These are phyloP conservation scores for Thoracochromis brauschi DNA, from an alignment of 2,113 vertebrate species.

Conservation along the genomic window DNA sequence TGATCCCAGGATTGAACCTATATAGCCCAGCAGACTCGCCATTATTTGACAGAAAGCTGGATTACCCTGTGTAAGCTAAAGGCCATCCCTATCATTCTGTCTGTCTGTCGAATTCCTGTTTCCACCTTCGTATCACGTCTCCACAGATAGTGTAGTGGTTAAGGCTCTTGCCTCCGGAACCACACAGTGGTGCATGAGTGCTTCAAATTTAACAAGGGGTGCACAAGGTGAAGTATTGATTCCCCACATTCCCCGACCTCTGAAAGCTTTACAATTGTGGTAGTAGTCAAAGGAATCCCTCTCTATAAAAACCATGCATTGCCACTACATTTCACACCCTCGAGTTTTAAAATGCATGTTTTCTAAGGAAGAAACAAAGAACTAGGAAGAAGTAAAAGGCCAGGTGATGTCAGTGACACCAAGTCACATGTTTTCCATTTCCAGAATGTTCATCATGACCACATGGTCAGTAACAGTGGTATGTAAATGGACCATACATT, in stretches of 20 bases:
- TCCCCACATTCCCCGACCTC: background rate
- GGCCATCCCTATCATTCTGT: conserved; percentile 60
- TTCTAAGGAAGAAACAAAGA: background rate
- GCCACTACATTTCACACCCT: background rate
- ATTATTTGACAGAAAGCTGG: conserved; percentile 63
- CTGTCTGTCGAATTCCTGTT: conserved; percentile 30
- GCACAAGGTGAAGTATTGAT: conserved; percentile 18
- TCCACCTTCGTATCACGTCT: conserved; percentile 47
- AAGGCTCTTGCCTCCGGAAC: conserved; percentile 26
- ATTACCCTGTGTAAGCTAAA: conserved; percentile 57
- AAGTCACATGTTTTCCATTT: background rate
- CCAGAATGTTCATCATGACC: background rate
- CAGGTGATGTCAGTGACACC: background rate
- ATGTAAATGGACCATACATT: background rate
- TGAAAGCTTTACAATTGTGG: background rate
- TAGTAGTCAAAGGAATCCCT: background rate
- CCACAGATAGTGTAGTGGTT: conserved; percentile 29
- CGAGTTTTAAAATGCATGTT: background rate
- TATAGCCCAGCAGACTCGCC: conserved; percentile 18
- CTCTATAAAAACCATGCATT: background rate
- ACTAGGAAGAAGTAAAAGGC: background rate
- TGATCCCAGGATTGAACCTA: conserved; percentile 40
- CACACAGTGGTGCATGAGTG: conserved; percentile 13
- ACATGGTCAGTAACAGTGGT: background rate
- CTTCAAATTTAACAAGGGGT: conserved; percentile 40